phyloP scores from a whole-genome alignment of 2,797 vertebrate genomes.

The Craterocephalus amniculus region DNA sequence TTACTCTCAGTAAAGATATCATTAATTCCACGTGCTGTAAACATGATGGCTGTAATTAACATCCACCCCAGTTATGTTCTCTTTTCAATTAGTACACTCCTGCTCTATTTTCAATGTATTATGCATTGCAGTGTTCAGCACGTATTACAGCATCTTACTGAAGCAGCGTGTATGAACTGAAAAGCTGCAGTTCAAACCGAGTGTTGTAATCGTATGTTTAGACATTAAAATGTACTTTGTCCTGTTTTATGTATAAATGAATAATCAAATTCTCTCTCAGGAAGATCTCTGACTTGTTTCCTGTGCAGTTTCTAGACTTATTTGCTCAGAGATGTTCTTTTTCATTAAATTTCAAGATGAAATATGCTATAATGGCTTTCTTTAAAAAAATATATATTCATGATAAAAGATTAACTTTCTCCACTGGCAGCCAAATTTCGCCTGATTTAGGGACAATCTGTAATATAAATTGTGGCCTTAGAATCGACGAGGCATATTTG shows the following conservation, averaged over 20 bases:
- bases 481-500: no score
- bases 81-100: slow-evolving; percentile 13
- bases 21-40: slow-evolving; percentile 16
- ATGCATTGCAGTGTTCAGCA: slow-evolving; percentile 8
- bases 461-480: no score
- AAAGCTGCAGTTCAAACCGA: background rate
- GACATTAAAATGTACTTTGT: background rate
- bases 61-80: background rate
- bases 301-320: no score
- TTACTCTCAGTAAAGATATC: slow-evolving; percentile 24
- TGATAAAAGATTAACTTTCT: background rate
- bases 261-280: background rate
- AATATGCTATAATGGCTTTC: no score
- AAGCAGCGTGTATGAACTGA: background rate
- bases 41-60: slow-evolving; percentile 39
- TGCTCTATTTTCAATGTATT: slow-evolving; percentile 7
- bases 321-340: no score
- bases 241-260: background rate
- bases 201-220: background rate
- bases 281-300: background rate
- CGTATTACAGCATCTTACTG: background rate
- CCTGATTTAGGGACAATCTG: no score
- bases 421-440: no score
- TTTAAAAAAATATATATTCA: no score
- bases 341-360: no score